phyloP scores from a whole-genome alignment of 2,113 vertebrate species.

The Carlito syrichta region DNA sequence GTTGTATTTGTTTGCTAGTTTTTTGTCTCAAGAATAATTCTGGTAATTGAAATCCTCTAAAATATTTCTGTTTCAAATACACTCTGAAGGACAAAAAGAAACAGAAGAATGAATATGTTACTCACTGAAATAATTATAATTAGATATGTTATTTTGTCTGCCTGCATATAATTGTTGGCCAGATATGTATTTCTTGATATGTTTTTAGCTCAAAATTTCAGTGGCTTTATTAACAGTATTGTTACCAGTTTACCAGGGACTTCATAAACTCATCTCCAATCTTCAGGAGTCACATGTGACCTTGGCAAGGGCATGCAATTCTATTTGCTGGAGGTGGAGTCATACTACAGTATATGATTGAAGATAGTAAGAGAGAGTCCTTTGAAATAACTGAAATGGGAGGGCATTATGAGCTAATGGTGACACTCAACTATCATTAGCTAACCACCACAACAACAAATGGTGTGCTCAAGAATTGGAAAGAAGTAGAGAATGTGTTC shows the following conservation, averaged over 20 bases:
- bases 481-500: not conserved
- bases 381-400: not conserved
- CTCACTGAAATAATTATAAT: not conserved
- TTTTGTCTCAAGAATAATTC: not conserved
- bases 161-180: not conserved
- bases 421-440: too few species aligned
- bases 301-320: not conserved
- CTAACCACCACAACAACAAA: too few species aligned
- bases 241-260: too few species aligned
- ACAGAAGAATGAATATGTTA: not conserved
- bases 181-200: not conserved
- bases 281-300: not conserved
- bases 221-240: not conserved
- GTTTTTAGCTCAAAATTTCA: not conserved
- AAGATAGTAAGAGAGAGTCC: not conserved
- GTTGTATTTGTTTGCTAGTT: not conserved
- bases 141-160: not conserved
- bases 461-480: not conserved
- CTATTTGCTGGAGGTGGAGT: not conserved
- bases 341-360: not conserved
- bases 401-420: not conserved
- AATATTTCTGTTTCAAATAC: slow-evolving; percentile 5
- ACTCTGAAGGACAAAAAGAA: not conserved
- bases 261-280: not conserved
- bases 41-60: not conserved